These are phyloP conservation scores for Heliconius nattereri DNA, from an alignment of 1,140 invertebrate species.

Conservation along the genomic window DNA sequence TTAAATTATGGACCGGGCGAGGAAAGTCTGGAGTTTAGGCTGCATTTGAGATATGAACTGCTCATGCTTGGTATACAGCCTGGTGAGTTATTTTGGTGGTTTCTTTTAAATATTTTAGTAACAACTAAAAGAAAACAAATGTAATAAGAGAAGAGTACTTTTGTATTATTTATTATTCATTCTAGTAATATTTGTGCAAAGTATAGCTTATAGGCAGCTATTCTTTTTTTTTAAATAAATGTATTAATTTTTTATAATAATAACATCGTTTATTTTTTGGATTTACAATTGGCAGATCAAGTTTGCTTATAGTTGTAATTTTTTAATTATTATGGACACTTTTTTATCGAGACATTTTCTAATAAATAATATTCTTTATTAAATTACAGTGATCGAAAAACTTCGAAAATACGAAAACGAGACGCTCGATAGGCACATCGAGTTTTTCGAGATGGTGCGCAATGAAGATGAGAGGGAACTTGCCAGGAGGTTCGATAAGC, in stretches of 20 bases:
- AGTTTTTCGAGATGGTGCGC: constrained; percentile 99
- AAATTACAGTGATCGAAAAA: constrained; percentile 90
- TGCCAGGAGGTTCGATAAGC: constrained; percentile 93
- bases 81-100: constrained; percentile 50
- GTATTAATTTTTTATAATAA: no score
- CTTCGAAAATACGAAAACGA: constrained; percentile 95
- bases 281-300: no score
- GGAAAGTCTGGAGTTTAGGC: constrained; percentile 96
- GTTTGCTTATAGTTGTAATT: no score
- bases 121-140: no score
- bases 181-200: no score
- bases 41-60: constrained; percentile 97
- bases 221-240: no score
- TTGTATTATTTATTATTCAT: no score
- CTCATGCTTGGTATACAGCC: constrained; percentile 98
- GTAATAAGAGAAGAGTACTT: no score
- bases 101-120: not conserved
- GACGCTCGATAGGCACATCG: constrained; percentile 94
- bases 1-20: constrained; percentile 98
- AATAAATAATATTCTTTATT: not conserved
- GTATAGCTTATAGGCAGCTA: no score
- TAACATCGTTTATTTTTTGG: no score
- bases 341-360: not conserved
- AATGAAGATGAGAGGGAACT: constrained; percentile 98
- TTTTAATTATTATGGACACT: no score